A percentile compares a stretch with the other conserved stretches of the same genome.
Conservation (phyloP, 1,140 invertebrate species). For the Muscidifurax raptorellus region DNA sequence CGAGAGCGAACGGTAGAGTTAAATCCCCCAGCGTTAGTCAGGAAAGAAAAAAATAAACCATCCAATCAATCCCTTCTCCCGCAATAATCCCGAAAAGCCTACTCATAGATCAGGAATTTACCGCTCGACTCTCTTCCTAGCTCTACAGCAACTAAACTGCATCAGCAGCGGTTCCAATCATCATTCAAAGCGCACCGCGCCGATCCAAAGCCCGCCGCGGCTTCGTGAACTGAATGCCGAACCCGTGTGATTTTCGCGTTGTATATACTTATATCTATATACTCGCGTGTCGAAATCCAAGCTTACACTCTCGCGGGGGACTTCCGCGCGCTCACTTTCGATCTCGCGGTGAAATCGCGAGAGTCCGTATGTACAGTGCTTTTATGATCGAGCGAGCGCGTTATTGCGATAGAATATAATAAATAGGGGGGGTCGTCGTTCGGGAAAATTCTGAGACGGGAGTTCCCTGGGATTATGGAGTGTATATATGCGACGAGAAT, state of each 20-base stretch:
- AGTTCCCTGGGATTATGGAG: too few relatives aligned
- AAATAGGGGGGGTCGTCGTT: too few relatives aligned
- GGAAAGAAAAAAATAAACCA: background rate
- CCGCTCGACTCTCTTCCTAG: background rate
- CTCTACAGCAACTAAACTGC: background rate
- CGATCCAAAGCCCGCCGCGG: background rate
- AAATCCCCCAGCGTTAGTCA: background rate
- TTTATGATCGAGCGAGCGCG: background rate
- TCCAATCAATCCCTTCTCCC: background rate
- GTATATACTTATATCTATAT: background rate
- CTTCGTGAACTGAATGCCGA: background rate
- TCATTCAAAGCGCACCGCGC: too few relatives aligned
- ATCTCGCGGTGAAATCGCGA: conserved; percentile 42
- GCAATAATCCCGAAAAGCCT: background rate
- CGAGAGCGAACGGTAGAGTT: background rate
- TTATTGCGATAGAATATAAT: too few relatives aligned
- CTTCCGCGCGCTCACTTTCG: conserved; percentile 26
- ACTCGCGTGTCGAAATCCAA: conserved; percentile 18
- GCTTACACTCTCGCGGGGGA: background rate
- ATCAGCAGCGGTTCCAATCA: background rate
- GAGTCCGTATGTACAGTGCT: background rate
- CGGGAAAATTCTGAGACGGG: background rate
- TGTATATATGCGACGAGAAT: too few relatives aligned
- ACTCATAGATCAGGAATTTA: background rate
- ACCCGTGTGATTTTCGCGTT: background rate